Conservation (phyloP, 1,140 invertebrate genomes). For the Atta colombica region DNA sequence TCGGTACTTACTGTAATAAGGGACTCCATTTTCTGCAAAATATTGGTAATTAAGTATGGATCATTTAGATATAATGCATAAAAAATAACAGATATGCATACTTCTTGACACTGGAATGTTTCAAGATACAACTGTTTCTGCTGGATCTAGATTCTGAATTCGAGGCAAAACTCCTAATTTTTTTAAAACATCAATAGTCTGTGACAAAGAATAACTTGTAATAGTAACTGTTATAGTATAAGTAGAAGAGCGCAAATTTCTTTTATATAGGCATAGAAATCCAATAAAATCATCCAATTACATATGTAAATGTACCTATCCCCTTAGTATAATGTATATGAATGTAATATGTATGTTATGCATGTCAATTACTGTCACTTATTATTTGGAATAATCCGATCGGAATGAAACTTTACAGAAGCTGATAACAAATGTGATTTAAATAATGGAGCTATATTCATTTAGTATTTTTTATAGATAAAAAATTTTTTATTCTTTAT, state of each 20-base stretch:
- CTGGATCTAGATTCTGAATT: not conserved
- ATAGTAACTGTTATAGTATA: conserved; percentile 20
- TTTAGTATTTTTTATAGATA: not conserved
- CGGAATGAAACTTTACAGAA: conserved; percentile 65
- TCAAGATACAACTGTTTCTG: not conserved
- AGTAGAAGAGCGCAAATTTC: not conserved
- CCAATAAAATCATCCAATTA: conserved; percentile 82
- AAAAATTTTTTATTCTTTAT: not conserved
- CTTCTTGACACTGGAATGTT: not conserved
- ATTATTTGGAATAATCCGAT: conserved; percentile 64
- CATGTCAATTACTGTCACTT: conserved; percentile 61
- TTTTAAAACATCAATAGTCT: conserved; percentile 34
- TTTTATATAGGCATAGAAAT: conserved; percentile 64
- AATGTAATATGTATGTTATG: not conserved
- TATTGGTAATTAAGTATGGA: not conserved
- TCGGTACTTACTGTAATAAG: not conserved
- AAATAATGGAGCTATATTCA: conserved; percentile 45
- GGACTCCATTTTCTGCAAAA: conserved; percentile 46
- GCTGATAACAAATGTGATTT: conserved; percentile 42
- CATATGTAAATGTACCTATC: conserved; percentile 78
- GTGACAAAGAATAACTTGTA: not conserved
- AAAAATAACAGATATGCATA: not conserved
- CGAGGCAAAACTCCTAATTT: not conserved
- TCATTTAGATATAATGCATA: not conserved
- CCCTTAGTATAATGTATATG: conserved; percentile 23